Evolutionary conservation across 2,888 invertebrate genomes (phyloP), one percentile per base, ranked within the genome.

Genomic region (Macrophya annulata): DNA sequence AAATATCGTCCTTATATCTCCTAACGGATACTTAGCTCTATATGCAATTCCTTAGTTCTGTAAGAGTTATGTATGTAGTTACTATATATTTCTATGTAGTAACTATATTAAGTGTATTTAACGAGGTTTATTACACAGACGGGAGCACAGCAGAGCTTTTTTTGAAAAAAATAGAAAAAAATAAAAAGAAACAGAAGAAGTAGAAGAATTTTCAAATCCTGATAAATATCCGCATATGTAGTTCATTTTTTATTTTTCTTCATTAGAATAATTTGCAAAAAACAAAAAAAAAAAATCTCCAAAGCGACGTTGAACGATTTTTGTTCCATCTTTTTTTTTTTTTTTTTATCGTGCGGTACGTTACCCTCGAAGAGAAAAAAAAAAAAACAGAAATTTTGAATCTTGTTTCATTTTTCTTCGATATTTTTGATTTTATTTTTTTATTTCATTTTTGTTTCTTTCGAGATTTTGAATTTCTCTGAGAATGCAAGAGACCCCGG

Each of bases 21-120:
- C 3, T 31, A 31, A 31, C 31, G 2, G 62, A 9, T 37, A 37
- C 10, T n/a, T 93, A 92, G 92, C 91, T 89, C 90, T 90, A 89
- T 89, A n/a, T 74, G 86, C 85, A n/a, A 15, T 25, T 31, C 31
- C 31, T 31, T 31, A 31, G 31, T 31, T 31, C 31, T 31, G 31
- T 31, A 31, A 31, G 31, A 31, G 31, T 31, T 31, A 31, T 31
- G 31, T 31, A 31, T 3, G 31, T 31, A 31, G n/a, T n/a, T n/a
- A n/a, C n/a, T 31, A 3, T 31, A 31, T 31, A 3, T 31, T 2
- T 31, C 1, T 31, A 31, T 31, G 31, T 31, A 31, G 31, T 31
- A 31, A 2, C 1, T 31, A 31, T 31, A 2, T 2, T 31, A 31
- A 31, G 31, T 31, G 31, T 31, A 31, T 31, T 31, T 3, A 31